phyloP scores from a whole-genome alignment of 2,113 vertebrate species.

The Heterochromis multidens region DNA sequence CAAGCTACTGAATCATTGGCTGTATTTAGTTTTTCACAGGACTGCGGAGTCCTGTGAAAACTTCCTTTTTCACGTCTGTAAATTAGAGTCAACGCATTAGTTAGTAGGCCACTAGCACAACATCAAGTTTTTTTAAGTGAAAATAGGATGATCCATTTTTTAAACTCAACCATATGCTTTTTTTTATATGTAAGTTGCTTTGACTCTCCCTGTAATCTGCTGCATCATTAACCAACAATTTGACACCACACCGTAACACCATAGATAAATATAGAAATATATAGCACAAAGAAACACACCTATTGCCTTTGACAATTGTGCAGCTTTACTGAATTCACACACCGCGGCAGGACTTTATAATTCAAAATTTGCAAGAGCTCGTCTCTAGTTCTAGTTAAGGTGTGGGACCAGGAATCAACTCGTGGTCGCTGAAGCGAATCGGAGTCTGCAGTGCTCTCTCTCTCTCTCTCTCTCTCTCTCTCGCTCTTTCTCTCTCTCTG shows the following conservation, averaged over 20 bases:
- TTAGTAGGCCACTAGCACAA: too few relatives aligned
- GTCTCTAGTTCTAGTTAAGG: not conserved
- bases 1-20: too few relatives aligned
- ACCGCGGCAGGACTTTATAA: not conserved
- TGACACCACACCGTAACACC: not conserved
- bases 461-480: not conserved
- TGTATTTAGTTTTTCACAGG: too few relatives aligned
- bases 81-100: too few relatives aligned
- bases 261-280: not conserved
- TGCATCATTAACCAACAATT: too few relatives aligned
- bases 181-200: not conserved
- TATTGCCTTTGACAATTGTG: not conserved
- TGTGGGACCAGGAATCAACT: not conserved
- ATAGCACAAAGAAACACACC: not conserved
- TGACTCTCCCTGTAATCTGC: not conserved
- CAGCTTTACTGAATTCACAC: not conserved
- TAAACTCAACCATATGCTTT: not conserved
- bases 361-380: not conserved
- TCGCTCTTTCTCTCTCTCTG: not conserved
- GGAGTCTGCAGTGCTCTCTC: conserved; percentile 3
- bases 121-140: too few relatives aligned
- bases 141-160: too few relatives aligned
- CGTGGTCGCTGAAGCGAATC: conserved; percentile 29
- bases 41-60: too few relatives aligned
- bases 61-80: too few relatives aligned